These are phyloP conservation scores for Heteractis magnifica DNA, from an alignment of 92 coral and sea anemone species.

Conservation along the genomic window DNA sequence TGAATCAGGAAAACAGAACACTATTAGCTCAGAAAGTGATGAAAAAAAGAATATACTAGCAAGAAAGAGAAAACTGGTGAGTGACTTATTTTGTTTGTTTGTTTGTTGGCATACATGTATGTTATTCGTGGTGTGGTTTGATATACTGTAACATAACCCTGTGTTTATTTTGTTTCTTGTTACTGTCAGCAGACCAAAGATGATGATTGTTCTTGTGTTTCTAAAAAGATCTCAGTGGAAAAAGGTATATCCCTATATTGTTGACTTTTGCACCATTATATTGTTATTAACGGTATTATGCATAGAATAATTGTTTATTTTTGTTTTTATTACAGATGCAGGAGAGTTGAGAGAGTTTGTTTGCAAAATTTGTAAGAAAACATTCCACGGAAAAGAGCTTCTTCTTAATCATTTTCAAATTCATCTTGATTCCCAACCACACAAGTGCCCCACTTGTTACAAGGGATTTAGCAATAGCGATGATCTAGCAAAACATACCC, in stretches of 20 bases:
- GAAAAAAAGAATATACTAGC: constrained; percentile 3
- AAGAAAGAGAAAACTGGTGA: constrained; percentile 29
- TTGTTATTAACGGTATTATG: neutral
- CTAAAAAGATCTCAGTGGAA: neutral
- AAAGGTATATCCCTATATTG: neutral
- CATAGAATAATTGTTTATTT: neutral
- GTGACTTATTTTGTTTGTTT: neutral
- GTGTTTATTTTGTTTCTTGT: neutral
- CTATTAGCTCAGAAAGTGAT: neutral
- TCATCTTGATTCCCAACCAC: constrained; percentile 13
- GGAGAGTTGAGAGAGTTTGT: neutral
- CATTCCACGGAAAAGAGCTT: neutral
- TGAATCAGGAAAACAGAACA: neutral
- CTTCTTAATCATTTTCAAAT: constrained; percentile 14
- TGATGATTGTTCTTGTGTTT: neutral
- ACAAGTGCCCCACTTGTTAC: constrained; percentile 35
- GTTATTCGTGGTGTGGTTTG: no score
- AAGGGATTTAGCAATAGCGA: constrained; percentile 9
- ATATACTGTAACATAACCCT: no score
- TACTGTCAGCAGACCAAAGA: neutral
- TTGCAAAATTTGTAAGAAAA: constrained; percentile 31
- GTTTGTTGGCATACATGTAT: neutral
- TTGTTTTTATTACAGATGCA: constrained; percentile 2
- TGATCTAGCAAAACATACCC: constrained; percentile 27
- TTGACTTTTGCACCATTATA: neutral